A percentile compares a stretch with the other conserved stretches of the same genome.
Conservation (phyloP, 2,888 invertebrate species). For the Drosophila suboccidentalis region DNA sequence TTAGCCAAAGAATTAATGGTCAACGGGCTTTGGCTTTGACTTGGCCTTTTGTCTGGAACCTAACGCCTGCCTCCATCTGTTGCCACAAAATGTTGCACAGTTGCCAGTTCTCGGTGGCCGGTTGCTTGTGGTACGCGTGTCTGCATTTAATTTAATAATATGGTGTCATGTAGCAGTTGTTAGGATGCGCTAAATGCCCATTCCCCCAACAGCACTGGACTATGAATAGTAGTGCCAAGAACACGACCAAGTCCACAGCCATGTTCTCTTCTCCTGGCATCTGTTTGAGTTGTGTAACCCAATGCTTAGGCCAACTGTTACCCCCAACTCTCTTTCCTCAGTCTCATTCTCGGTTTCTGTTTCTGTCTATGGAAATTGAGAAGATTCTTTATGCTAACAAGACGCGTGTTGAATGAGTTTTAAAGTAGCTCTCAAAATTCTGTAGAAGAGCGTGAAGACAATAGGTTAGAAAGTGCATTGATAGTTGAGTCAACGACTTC, state of each 20-base stretch:
- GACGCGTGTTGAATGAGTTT: constrained; percentile 60
- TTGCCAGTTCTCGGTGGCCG: constrained; percentile 39
- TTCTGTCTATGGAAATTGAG: constrained; percentile 48
- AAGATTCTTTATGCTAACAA: constrained; percentile 66
- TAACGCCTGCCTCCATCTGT: constrained; percentile 59
- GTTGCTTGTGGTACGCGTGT: constrained; percentile 61
- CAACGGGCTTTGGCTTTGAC: constrained; percentile 39
- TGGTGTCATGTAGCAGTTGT: constrained; percentile 81
- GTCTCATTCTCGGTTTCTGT: background rate
- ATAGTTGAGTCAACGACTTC: constrained; percentile 26
- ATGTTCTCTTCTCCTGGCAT: constrained; percentile 38
- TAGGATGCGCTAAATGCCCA: constrained; percentile 77
- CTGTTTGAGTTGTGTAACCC: constrained; percentile 73
- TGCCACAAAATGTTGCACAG: constrained; percentile 55
- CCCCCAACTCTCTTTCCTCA: constrained; percentile 1
- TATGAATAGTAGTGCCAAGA: constrained; percentile 11
- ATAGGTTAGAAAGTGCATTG: constrained; percentile 22
- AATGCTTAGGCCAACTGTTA: constrained; percentile 58
- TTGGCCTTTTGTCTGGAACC: constrained; percentile 24
- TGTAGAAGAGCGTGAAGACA: constrained; percentile 30
- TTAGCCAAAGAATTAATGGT: constrained; percentile 68
- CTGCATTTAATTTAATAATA: constrained; percentile 79
- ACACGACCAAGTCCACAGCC: constrained; percentile 17
- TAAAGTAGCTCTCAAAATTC: constrained; percentile 56
- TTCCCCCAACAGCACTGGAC: constrained; percentile 30